Evolutionary conservation across 1,140 invertebrate species (phyloP), one percentile per base, ranked within the genome.

Genomic region (Harlomillsia oculata): DNA sequence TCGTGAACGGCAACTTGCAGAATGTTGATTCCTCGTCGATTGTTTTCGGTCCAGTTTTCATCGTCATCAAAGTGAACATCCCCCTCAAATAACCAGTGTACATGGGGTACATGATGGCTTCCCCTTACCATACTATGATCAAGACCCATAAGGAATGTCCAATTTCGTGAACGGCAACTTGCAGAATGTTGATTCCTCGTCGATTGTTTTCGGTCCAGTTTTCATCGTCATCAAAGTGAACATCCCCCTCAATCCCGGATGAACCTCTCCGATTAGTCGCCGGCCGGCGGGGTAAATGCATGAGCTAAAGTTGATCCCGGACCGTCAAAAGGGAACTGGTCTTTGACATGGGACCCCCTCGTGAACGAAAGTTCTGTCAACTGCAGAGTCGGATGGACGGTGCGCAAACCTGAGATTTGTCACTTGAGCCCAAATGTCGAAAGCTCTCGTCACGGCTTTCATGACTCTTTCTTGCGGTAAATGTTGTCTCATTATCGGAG

Each of bases 61-160:
- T 90, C 86, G 43, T 86, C 86, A 70, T 96, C 92, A 65, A 94
- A 94, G 71, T 96, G 91, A 2, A 84, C 86, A 69, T 94, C n/a
- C n/a, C n/a, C n/a, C n/a, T n/a, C n/a, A n/a, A 88, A n/a, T 16
- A 21, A 18, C 18, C 48, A 4, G n/a, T 44, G 41, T 16, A 30
- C 49, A 87, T 94, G 0, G 91, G 89, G 70, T 83, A 91, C 92
- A 96, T 97, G 32, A 96, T 77, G 1, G 92, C 85, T n/a, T 18
- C 82, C 82, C 60, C 79, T 75, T 14, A 85, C 85, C 21, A 85
- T 83, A 50, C 89, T 93, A 74, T 97, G 92, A 45, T 85, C 83
- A 30, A 97, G 72, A 11, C 91, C 91, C n/a, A n/a, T 18, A 97
- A 75, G 5, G 89, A 90, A 72, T 96, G 91, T 8, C 91, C 91